phyloP scores from a whole-genome alignment of 1,140 invertebrate species.

The Anoplophora glabripennis region DNA sequence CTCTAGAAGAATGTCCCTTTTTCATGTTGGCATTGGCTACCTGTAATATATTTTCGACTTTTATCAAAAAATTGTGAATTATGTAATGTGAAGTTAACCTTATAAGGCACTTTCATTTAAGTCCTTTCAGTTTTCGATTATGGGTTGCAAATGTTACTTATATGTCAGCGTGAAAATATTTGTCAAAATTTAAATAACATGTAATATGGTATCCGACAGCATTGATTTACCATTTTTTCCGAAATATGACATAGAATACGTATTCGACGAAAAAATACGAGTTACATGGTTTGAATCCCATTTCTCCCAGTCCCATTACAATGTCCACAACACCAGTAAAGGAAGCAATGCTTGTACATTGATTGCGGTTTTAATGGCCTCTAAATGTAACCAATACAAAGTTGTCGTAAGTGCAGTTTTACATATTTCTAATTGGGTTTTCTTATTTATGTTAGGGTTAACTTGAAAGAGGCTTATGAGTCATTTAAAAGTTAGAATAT shows the following conservation, averaged over 20 bases:
- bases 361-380: constrained; percentile 42
- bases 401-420: constrained; percentile 23
- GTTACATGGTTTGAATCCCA: constrained; percentile 42
- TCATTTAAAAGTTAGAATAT: no score
- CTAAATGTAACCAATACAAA: constrained; percentile 35
- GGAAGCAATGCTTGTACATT: constrained; percentile 46
- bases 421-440: no score
- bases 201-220: constrained; percentile 15
- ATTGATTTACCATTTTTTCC: constrained; percentile 43
- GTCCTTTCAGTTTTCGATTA: no score
- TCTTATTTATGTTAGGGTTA: no score
- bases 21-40: no score
- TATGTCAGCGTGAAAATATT: constrained; percentile 8
- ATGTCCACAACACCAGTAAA: constrained; percentile 33
- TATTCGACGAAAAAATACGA: constrained; percentile 30
- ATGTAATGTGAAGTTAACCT: no score
- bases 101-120: no score
- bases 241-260: constrained; percentile 35
- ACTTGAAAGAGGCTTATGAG: no score
- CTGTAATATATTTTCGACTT: no score
- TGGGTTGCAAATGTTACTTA: no score
- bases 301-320: constrained; percentile 44
- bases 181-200: constrained; percentile 15
- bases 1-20: no score
- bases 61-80: no score